Base-by-base conservation (phyloP, 2,888 invertebrate genomes). In the Noctua fimbriata region DNA sequence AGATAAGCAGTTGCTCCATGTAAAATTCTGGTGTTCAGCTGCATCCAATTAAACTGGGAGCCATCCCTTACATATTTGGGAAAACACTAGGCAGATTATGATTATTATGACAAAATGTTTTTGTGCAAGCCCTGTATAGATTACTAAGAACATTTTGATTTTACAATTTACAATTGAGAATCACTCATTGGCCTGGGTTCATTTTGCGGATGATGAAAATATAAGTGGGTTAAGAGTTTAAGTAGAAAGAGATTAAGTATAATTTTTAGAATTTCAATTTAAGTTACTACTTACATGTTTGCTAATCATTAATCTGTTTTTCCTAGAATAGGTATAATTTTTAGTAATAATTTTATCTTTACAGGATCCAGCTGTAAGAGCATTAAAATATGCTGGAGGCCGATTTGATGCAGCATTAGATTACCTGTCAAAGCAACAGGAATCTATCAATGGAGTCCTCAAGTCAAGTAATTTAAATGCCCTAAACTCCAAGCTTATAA, bases 401-500 rank as follows among this genome's bases (percentile, higher is more conserved):
- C 97, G 98, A 49, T 95, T 98, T 88, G 98, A 98, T 83, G 97
- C 97, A 76, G 98, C 98, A 16, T 95, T 98, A 74, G 98, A 98
- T 91, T 97, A 97, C 91, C 94, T 98, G 84, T 97, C 97, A 81
- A 98, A 98, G 92, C 97, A 97, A 88, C 97, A 97, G 91, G 97
- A 97, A 88, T 96, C 97, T 78, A 93, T 96, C 82, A 97, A 97
- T 91, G 97, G 97, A 71, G 95, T 97, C 78, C 93, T 96, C 83
- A 97, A 97, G 92, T 95, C 96, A 55, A 97, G 97, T 89, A 97
- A 97, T 91, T 94, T 98, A 84, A 97, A 97, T 85, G 97, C 97
- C 74, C 95, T 98, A 81, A 97, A 97, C 90, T 97, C 98, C 81
- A 98, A 99, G 94, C 97, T 99, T 71, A 98, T 98, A 87, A 97